These are phyloP conservation scores for Pocillopora verrucosa DNA, from an alignment of 64 coral and sea anemone species.

Conservation along the genomic window DNA sequence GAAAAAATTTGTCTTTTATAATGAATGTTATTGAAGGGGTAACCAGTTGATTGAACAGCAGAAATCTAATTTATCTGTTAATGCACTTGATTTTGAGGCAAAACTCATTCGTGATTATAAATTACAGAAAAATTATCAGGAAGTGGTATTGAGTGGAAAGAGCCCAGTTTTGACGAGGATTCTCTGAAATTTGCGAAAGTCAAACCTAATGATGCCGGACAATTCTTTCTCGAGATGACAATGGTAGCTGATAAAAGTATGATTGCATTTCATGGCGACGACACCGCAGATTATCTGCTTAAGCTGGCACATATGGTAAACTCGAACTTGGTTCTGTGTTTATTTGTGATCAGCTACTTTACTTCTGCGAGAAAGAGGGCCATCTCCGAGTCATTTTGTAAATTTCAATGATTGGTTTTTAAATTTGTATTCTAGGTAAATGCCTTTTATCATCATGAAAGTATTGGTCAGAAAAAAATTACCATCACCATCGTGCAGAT, in stretches of 20 bases:
- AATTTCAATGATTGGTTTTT: background rate
- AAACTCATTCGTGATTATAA: too few relatives aligned
- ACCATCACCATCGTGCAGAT: background rate
- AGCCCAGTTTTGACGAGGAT: background rate
- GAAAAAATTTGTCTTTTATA: too few relatives aligned
- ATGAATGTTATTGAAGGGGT: too few relatives aligned
- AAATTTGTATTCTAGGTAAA: background rate
- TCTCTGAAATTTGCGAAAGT: background rate
- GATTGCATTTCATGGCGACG: background rate
- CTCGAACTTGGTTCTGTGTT: background rate
- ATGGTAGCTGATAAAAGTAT: slow-evolving; percentile 10
- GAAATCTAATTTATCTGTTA: too few relatives aligned
- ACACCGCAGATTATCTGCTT: background rate
- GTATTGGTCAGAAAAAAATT: background rate
- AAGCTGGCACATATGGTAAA: slow-evolving; percentile 21
- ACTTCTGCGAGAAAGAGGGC: too few relatives aligned
- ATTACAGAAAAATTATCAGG: background rate
- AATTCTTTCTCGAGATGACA: background rate
- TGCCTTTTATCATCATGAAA: slow-evolving; percentile 3
- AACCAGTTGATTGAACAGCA: too few relatives aligned
- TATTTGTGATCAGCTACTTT: background rate
- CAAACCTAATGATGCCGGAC: background rate
- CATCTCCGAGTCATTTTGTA: too few relatives aligned
- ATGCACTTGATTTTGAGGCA: too few relatives aligned
- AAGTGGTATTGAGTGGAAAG: background rate